Base-by-base conservation (phyloP, 2,797 vertebrate species). In the Trachurus trachurus region DNA sequence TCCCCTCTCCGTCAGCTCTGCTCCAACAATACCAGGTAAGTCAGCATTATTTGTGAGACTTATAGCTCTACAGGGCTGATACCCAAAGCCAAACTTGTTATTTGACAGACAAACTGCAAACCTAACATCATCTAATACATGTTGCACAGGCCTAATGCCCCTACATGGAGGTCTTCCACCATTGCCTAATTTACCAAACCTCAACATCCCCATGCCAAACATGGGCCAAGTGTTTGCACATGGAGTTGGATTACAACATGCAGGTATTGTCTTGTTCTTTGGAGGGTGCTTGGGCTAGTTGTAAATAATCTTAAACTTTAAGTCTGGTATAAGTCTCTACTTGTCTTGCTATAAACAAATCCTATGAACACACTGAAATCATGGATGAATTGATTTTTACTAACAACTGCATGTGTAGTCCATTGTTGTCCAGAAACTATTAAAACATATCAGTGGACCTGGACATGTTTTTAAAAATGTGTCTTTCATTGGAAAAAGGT, bases 131-230 rank as follows among this genome's bases (percentile, higher is more conserved):
- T 49, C 22, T 74, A 49, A 1, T 52, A 56, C 82, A 54, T 66
- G 6, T 80, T 61, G 5, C 19, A 60, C 87, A 99, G 98, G 96
- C 80, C 82, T 97, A 66, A 94, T 96, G 93, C 92, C 95, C 37
- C 94, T 97, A 91, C 92, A 96, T 72, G 88, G 93, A 85, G 95
- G 95, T 73, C 95, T 97, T 76, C 96, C 96, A 52, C 94, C 94
- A 42, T 87, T 97, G 62, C 84, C 96, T 53, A 95, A 94, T 90
- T 61, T 86, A n/a, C 78, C 81, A 61, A 87, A 96, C 86, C 92
- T 97, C 73, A 97, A 97, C 74, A 88, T 96, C 58, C 90, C 94
- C 1, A 83, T 96, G 50, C 94, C 96, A 0, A 95, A 96, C 73
- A 88, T 97, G 76, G 88, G 96, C 85, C 93, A 72, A 9, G 74